Percentiles rank a stretch among this genome's conserved stretches.
phyloP scores from a whole-genome alignment of 2,113 vertebrate genomes.

The Antechinus flavipes region DNA sequence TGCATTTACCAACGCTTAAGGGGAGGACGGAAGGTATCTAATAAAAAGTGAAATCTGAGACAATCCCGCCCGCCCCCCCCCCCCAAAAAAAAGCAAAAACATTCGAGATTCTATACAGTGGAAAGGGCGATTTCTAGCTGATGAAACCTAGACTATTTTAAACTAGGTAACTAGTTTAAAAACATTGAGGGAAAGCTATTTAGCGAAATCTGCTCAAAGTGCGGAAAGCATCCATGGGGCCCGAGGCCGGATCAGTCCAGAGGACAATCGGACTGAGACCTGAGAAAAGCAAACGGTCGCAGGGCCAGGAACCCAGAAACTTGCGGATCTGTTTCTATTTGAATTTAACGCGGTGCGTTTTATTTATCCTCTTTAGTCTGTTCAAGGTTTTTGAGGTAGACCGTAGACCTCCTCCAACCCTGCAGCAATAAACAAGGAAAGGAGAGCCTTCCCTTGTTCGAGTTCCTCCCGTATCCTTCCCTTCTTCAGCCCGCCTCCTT shows the following conservation, averaged over 20 bases:
- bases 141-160: not conserved
- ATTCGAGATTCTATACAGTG: not conserved
- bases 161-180: not conserved
- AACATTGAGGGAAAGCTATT: no score
- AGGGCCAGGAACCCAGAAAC: not conserved
- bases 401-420: no score
- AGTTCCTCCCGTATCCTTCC: not conserved
- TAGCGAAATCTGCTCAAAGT: not conserved
- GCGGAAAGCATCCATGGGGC: not conserved
- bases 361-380: not conserved
- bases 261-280: no score
- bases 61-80: not conserved
- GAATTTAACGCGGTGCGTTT: not conserved
- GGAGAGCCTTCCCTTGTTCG: accelerated
- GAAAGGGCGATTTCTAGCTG: not conserved
- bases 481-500: not conserved
- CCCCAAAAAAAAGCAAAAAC: not conserved
- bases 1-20: no score
- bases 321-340: not conserved
- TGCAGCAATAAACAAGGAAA: not conserved
- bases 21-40: no score
- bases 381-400: not conserved
- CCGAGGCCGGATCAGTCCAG: no score
- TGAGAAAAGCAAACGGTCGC: not conserved
- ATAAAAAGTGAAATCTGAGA: not conserved